Percentiles rank a stretch among this genome's conserved stretches.
These are phyloP conservation scores for Anoura caudifer DNA, from an alignment of 2,113 vertebrate species.

Conservation along the genomic window DNA sequence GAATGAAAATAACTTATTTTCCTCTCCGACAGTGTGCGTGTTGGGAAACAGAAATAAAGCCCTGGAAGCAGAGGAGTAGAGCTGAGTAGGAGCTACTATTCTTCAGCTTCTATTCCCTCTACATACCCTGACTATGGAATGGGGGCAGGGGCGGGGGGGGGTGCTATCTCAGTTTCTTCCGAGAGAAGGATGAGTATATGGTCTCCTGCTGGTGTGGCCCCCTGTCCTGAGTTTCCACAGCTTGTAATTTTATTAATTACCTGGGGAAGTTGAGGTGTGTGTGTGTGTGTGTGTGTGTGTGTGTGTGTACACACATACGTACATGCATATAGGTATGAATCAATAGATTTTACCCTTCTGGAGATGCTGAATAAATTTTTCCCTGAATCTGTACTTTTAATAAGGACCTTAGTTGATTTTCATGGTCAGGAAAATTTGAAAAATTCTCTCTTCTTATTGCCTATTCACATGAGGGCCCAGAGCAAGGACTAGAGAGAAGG, in stretches of 20 bases:
- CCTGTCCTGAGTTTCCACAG: background rate
- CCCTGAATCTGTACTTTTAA: background rate
- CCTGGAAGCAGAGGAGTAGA: background rate
- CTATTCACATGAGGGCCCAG: background rate
- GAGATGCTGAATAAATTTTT: slow-evolving; percentile 28
- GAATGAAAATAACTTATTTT: background rate
- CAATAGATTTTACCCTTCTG: background rate
- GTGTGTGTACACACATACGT: no score
- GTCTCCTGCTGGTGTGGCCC: background rate
- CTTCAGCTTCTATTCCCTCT: background rate
- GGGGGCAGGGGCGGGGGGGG: no score
- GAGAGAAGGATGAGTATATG: background rate
- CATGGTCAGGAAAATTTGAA: background rate
- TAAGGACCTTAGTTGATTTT: background rate
- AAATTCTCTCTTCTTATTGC: background rate
- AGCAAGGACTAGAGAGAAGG: background rate
- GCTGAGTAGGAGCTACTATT: background rate
- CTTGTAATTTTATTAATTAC: background rate
- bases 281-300: no score
- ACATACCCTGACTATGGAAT: background rate
- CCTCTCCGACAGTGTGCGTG: background rate
- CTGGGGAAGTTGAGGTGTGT: background rate
- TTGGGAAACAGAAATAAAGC: background rate
- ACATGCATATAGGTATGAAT: no score
- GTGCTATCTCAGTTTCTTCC: background rate